Conservation (phyloP, 2,797 vertebrate species). For the Todus mexicanus region DNA sequence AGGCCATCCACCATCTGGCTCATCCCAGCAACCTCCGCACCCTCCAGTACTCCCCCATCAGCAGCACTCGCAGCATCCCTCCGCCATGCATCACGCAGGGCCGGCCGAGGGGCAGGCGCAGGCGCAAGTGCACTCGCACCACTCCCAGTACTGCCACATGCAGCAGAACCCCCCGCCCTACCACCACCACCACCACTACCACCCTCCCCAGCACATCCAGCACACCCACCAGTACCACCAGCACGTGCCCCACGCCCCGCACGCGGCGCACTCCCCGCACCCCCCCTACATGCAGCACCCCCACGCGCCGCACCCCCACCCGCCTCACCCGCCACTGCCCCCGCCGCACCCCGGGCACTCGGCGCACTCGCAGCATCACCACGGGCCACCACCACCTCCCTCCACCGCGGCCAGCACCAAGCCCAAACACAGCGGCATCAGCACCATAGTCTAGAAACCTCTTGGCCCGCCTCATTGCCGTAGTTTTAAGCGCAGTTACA, state of each 20-base stretch:
- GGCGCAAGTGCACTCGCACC: slow-evolving; percentile 78
- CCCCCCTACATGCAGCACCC: slow-evolving; percentile 69
- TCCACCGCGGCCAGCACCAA: slow-evolving; percentile 83
- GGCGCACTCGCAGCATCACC: slow-evolving; percentile 80
- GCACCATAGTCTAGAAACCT: slow-evolving; percentile 88
- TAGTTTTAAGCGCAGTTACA: background rate
- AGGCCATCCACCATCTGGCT: slow-evolving; percentile 73
- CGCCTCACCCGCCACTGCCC: slow-evolving; percentile 57
- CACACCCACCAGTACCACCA: slow-evolving; percentile 83
- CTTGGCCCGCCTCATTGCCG: background rate
- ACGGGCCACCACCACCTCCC: slow-evolving; percentile 77
- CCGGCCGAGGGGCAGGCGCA: slow-evolving; percentile 71
- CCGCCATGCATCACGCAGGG: slow-evolving; percentile 82
- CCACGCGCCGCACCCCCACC: slow-evolving; percentile 74
- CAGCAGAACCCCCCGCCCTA: slow-evolving; percentile 92
- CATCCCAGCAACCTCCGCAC: slow-evolving; percentile 72
- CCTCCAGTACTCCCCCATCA: slow-evolving; percentile 79
- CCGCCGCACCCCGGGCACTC: slow-evolving; percentile 70
- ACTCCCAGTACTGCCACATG: slow-evolving; percentile 85
- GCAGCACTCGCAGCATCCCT: slow-evolving; percentile 74
- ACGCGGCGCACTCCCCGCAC: slow-evolving; percentile 55
- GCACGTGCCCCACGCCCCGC: slow-evolving; percentile 70
- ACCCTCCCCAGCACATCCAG: slow-evolving; percentile 87
- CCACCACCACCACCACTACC: slow-evolving; percentile 94
- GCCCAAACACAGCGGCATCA: slow-evolving; percentile 96